Evolutionary conservation across 2,888 invertebrate genomes (phyloP).

Genomic region (Subacronicta megacephala): DNA sequence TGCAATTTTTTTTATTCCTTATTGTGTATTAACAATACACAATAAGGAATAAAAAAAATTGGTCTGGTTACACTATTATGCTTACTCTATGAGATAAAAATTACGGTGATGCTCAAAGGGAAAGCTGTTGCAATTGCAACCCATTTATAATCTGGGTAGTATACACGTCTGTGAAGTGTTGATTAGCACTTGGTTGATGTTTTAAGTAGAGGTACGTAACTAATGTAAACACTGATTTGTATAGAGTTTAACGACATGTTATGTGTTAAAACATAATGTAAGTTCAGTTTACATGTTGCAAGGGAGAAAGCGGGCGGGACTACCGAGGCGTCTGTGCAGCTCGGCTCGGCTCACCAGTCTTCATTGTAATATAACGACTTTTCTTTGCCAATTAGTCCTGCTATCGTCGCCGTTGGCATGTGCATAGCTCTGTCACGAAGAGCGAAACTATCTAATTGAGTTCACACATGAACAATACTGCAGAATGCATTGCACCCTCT

Average conservation of each 20-base stretch:
- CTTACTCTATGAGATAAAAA: no score
- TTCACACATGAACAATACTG: constrained; percentile 79
- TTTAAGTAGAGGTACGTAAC: constrained; percentile 58
- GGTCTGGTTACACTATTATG: no score
- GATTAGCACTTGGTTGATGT: constrained; percentile 62
- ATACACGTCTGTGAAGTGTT: constrained; percentile 59
- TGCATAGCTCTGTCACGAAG: constrained; percentile 62
- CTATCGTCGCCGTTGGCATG: constrained; percentile 66
- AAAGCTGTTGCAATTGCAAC: no score
- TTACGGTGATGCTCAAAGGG: no score
- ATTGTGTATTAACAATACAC: no score
- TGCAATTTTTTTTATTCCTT: no score
- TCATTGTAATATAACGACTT: constrained; percentile 41
- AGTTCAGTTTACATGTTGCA: constrained; percentile 60
- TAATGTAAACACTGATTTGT: constrained; percentile 68
- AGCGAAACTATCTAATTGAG: constrained; percentile 78
- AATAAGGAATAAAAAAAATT: no score
- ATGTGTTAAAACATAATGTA: constrained; percentile 62
- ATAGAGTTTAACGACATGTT: constrained; percentile 68
- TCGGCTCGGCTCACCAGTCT: constrained; percentile 18
- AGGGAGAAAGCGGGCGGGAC: constrained; percentile 66
- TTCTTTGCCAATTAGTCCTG: constrained; percentile 68
- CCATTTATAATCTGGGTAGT: constrained; percentile 48
- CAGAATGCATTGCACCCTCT: constrained; percentile 69
- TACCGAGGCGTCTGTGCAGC: constrained; percentile 46